phyloP scores from a whole-genome alignment of 2,888 invertebrate species.

The Lasioglossum leucozonium region DNA sequence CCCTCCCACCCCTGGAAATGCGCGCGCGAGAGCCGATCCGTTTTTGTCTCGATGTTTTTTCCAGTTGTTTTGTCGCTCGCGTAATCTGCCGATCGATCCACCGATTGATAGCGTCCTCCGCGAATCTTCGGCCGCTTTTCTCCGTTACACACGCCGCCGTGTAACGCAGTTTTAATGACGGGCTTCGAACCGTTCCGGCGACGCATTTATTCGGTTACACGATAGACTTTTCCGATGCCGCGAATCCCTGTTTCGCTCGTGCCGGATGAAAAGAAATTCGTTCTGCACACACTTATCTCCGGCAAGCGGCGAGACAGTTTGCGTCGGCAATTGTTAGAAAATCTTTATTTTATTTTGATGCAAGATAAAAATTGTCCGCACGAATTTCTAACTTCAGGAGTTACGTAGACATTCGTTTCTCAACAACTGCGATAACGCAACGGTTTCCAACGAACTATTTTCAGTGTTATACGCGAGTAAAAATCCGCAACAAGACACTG shows the following conservation, averaged over 20 bases:
- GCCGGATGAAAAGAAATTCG: not conserved
- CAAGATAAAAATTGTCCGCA: not conserved
- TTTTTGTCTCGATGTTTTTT: constrained; percentile 64
- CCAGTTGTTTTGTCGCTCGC: constrained; percentile 61
- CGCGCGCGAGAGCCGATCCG: constrained; percentile 27
- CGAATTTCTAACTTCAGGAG: not conserved
- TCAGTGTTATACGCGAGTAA: not conserved
- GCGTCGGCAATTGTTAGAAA: not conserved
- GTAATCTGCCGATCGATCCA: constrained; percentile 63
- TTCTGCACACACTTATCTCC: not conserved
- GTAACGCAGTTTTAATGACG: constrained; percentile 30
- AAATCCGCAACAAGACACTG: not conserved
- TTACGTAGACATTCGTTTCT: too few relatives aligned
- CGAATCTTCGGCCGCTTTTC: constrained; percentile 37
- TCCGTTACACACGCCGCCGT: not conserved
- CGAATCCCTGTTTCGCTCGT: not conserved
- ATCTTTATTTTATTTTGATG: not conserved
- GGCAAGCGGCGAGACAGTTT: not conserved
- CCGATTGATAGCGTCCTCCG: constrained; percentile 42
- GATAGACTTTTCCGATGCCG: not conserved
- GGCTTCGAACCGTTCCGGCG: not conserved
- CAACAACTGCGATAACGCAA: too few relatives aligned
- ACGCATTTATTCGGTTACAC: not conserved
- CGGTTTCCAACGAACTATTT: not conserved
- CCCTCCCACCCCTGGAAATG: not conserved